Evolutionary conservation across 1,140 invertebrate species (phyloP), one percentile per base, ranked within the genome.

Genomic region (Euura lappo): DNA sequence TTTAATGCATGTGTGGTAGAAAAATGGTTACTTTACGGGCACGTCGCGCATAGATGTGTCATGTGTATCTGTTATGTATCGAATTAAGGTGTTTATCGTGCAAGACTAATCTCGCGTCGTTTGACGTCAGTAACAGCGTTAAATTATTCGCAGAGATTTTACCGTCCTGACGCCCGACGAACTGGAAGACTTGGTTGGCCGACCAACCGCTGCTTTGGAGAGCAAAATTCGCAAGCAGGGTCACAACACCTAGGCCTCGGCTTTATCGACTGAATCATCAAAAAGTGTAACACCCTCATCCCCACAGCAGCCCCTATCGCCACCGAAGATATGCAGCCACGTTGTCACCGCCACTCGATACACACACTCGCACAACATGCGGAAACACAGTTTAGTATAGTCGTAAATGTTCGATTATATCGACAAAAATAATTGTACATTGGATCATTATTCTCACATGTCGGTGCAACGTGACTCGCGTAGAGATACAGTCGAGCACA

Each of bases 341-440:
- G 74, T 84, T 81, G 66, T 84, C 80, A 70, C 76, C 82, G 76
- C 78, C 83, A 78, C 84, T 80, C 82, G 83, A 46, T 86, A 87
- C 77, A 87, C 85, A 70, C 85, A 86, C 86, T 82, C 80, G 71
- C 83, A 81, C 77, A 82, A 87, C 71, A 84, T 84, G 70, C 81
- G 84, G 74, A 83, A 87, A 75, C 85, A 87, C 76, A 87, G 85
- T 79, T 82, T 87, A 74, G 85, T 87, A 74, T 86, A 79, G 28
- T 28, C 28, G 28, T 28, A 28, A 28, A 28, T 28, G 28, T 28
- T 28, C 28, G 28, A 28, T 28, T 28, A 28, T 28, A 28, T 28
- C 28, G 28, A 28, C 28, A 28, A 28, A 28, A 28, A 28, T 28
- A 28, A 28, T 28, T 28, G 28, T 28, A 28, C 28, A 28, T 28